Base-by-base conservation (phyloP, 1,140 invertebrate species). In the Druon quercuslanigerum region DNA sequence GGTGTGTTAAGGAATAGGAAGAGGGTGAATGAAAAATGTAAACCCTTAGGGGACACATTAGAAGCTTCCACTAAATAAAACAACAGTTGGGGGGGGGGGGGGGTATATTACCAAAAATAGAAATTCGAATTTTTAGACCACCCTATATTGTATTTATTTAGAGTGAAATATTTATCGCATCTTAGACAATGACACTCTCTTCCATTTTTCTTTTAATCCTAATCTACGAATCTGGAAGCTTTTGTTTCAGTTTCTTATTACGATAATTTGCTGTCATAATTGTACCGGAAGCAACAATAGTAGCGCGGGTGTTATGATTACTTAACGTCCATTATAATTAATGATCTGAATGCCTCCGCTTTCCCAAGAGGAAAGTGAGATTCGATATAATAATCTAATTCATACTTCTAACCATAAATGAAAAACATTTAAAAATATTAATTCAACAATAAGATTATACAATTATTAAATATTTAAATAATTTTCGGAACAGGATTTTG, bases 101-200 rank as follows among this genome's bases (percentile, higher is more conserved):
- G 25, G 25, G 25, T 25, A 1, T 3, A 25, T 25, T 25, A 3
- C 4, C 3, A 33, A 33, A 33, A 33, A 33, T 33, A 2, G 25
- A 33, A 33, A 33, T 3, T 33, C 25, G 2, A 33, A 33, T 33
- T 25, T 25, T 25, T 25, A 25, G 20, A 3, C 20, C 20, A 25
- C 20, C 20, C 20, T 25, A 25, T 25, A 25, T 7, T 5, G 40
- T 2, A 46, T 5, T 7, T 46, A 6, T 46, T 46, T 0, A 46
- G 6, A 6, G 40, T 6, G 8, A 46, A 46, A 46, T 46, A 9
- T 46, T 46, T 72, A 74, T 75, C 71, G 73, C 75, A 57, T 70
- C 25, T 51, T 40, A 6, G n/a, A 46, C 6, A 72, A 40, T 11
- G 8, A 72, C 17, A 50, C 40, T 46, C 14, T 5, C 16, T 13